Evolutionary conservation across 2,888 invertebrate genomes (phyloP), one percentile per base, ranked within the genome.

Genomic region (Choristoneura rosaceana): DNA sequence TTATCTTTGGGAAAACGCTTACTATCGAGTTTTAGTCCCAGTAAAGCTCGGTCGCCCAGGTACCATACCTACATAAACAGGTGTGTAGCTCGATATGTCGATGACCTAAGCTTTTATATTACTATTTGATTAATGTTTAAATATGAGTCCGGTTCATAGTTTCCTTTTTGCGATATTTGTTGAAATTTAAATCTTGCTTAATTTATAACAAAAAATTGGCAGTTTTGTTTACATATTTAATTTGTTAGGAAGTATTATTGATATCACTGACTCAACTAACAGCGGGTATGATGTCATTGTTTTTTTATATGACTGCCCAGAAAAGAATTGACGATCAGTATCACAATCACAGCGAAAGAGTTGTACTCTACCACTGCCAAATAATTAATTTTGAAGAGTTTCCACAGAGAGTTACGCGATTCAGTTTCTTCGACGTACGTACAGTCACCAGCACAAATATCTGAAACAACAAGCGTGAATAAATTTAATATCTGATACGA

Each of bases 61-160:
- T 14, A 45, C 3, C 3, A 14, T 45, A 14, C 2, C 14, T 14
- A 4, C n/a, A 7, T 7, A 4, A 5, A n/a, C 0, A n/a, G 15
- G 17, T 67, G 25, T 14, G 34, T n/a, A 50, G 12, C 3, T n/a
- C 9, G 5, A 64, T 38, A 47, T 47, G 62, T 68, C 62, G 58
- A 41, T 68, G 63, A 59, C 55, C 71, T 67, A 45, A 68, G 67
- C 50, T 41, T 52, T 55, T 55, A 1, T 12, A 25, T 25, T 33
- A 33, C 17, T 66, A 55, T 1, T 61, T 66, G 61, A 62, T 58
- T 58, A 45, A 59, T 15, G 33, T 71, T 68, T 47, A 65, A 67
- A 47, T 17, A 58, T 50, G n/a, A 45, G 67, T 71, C 67, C 71
- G 71, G 58, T 47, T 43, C 4, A 43, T 43, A 12, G 50, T 4